Percentiles rank a stretch among this genome's conserved stretches.
Conservation (phyloP, 2,113 vertebrate genomes). For the Anarhynchus alexandrinus region DNA sequence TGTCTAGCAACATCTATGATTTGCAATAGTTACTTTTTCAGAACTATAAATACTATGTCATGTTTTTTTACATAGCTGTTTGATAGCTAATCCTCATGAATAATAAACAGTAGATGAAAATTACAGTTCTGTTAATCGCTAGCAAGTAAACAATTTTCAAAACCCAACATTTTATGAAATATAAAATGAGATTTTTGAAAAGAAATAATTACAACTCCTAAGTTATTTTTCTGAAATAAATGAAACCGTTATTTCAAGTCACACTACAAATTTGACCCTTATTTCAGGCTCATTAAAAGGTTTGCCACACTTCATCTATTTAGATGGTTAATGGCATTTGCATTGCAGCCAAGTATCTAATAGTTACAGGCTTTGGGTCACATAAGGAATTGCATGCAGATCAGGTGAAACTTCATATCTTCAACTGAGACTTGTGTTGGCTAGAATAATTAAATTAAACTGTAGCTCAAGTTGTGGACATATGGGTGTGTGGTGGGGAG, state of each 20-base stretch:
- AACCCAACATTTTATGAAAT: background rate
- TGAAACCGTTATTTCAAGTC: background rate
- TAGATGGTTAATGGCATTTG: background rate
- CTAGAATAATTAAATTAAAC: background rate
- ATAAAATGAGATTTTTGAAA: background rate
- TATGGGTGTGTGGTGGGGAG: accelerated
- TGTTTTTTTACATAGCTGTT: background rate
- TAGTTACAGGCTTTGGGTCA: background rate
- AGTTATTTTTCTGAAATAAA: background rate
- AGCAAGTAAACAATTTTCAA: background rate
- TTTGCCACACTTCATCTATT: background rate
- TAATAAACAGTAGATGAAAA: background rate
- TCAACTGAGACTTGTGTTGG: background rate
- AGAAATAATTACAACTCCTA: background rate
- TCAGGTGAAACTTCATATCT: accelerated
- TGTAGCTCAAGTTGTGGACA: accelerated
- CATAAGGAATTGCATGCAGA: background rate
- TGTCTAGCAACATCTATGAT: background rate
- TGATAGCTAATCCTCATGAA: background rate
- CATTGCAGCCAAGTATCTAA: background rate
- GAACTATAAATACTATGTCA: background rate
- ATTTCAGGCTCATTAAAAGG: background rate
- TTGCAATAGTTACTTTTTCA: background rate
- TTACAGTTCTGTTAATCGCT: background rate
- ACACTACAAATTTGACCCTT: background rate